Base-by-base conservation (phyloP, 2,113 vertebrate species). In the Crocuta crocuta region DNA sequence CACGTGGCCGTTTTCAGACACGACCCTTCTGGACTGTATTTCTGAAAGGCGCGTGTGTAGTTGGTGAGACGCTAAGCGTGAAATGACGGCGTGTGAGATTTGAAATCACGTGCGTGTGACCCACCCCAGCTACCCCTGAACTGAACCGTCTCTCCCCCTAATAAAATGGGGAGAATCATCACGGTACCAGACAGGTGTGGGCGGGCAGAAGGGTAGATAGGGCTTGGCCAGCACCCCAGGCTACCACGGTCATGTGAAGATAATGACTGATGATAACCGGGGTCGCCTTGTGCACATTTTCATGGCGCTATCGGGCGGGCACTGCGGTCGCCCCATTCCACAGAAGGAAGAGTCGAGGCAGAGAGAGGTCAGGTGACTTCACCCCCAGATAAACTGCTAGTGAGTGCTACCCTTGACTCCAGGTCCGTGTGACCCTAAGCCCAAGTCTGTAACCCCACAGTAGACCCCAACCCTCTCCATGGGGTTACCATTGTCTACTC, bases 401-500 rank as follows among this genome's bases (percentile, higher is more conserved):
- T 28, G 86, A 61, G 48, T 11, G 21, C 16, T 19, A 58, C 68
- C 76, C 63, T n/a, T 24, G 78, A 24, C 24, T 7, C 53, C 43
- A 24, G 28, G 45, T 24, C 84, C 45, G 1, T 61, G 53, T 50
- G 7, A 43, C 45, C 50, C 8, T 0, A 10, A 26, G 31, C 17
- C 61, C 63, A 16, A 28, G 71, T 45, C 26, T 58, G 15, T 28
- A 24, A 31, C 70, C 28, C 28, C 24, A 21, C 0, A 0, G 4
- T 5, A 39, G 9, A 15, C 45, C 78, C 35, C 28, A 10, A 68
- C 78, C 50, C 6, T 7, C 2, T 24, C 39, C 45, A 16, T 2
- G 0, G 1, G 13, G 31, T 58, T 4, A 4, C 28, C 13, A 0
- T 1, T 4, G 50, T 8, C 23, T 16, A 8, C 58, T 11, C 13